Evolutionary conservation across 2,797 vertebrate genomes (phyloP).

Genomic region (Sebastes miniatus): DNA sequence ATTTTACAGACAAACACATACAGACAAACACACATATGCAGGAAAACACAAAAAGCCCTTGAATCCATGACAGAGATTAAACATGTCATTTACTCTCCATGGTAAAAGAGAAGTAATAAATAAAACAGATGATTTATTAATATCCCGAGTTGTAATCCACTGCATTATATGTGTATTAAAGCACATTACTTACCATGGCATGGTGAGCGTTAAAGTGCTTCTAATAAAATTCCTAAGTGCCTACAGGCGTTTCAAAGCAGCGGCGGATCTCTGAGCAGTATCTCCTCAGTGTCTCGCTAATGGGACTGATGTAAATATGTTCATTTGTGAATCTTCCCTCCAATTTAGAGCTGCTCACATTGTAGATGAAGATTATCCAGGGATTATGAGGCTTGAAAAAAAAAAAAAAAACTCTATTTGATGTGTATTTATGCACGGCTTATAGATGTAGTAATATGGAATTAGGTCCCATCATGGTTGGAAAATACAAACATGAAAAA

Average conservation of each 20-base stretch:
- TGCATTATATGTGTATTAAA: slow-evolving; percentile 78
- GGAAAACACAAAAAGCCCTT: slow-evolving; percentile 32
- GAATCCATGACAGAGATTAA: slow-evolving; percentile 70
- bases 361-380: slow-evolving; percentile 83
- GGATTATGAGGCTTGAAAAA: slow-evolving; percentile 77
- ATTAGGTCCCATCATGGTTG: slow-evolving; percentile 71
- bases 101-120: slow-evolving; percentile 73
- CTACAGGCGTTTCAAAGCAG: slow-evolving; percentile 73
- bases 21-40: not conserved
- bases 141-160: slow-evolving; percentile 77
- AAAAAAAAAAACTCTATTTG: slow-evolving; percentile 56
- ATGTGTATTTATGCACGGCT: slow-evolving; percentile 78
- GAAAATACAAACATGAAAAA: slow-evolving; percentile 52
- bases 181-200: slow-evolving; percentile 73
- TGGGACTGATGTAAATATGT: slow-evolving; percentile 83
- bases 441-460: slow-evolving; percentile 78
- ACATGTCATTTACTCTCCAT: slow-evolving; percentile 66
- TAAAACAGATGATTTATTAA: slow-evolving; percentile 79
- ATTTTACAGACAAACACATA: not conserved
- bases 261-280: slow-evolving; percentile 58
- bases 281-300: slow-evolving; percentile 76
- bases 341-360: slow-evolving; percentile 77
- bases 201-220: slow-evolving; percentile 77
- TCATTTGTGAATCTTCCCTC: slow-evolving; percentile 79
- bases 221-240: slow-evolving; percentile 81